A percentile compares a stretch with the other conserved stretches of the same genome.
Conservation (phyloP, 2,797 vertebrate species). For the Bryconaethiops microstoma region DNA sequence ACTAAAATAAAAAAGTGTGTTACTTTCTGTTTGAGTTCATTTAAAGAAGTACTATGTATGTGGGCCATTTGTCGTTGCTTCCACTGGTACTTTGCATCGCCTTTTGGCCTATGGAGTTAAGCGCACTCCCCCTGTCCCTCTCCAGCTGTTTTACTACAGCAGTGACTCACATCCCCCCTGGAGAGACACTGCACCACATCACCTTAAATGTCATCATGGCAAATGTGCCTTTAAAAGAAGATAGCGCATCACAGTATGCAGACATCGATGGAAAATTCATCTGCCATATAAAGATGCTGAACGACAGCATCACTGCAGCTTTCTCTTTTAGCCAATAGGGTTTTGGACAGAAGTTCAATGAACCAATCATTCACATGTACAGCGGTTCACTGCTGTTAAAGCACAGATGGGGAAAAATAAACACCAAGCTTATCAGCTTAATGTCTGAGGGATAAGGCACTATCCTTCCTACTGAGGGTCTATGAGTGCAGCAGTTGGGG, state of each 20-base stretch:
- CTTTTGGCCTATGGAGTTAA: slow-evolving; percentile 7
- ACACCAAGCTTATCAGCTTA: slow-evolving; percentile 46
- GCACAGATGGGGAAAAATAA: slow-evolving; percentile 17
- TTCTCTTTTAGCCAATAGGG: slow-evolving; percentile 29
- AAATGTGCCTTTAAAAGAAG: slow-evolving; percentile 35
- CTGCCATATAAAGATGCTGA: slow-evolving; percentile 3
- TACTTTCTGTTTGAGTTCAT: neutral
- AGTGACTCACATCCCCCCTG: slow-evolving; percentile 22
- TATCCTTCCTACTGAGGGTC: slow-evolving; percentile 8
- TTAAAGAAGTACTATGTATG: slow-evolving; percentile 4
- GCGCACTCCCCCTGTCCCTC: neutral
- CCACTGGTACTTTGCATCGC: slow-evolving; percentile 19
- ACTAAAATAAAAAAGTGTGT: neutral
- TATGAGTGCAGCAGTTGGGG: slow-evolving; percentile 5
- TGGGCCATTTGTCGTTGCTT: neutral
- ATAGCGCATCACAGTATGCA: slow-evolving; percentile 17
- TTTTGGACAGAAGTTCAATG: neutral
- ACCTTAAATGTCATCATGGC: slow-evolving; percentile 37
- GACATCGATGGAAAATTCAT: slow-evolving; percentile 18
- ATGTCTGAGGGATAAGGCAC: slow-evolving; percentile 24
- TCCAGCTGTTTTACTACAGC: slow-evolving; percentile 22
- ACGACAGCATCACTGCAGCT: slow-evolving; percentile 22
- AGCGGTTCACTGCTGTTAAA: slow-evolving; percentile 19
- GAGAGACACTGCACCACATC: slow-evolving; percentile 10
- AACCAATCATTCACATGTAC: slow-evolving; percentile 6